Percentiles rank a stretch among this genome's conserved stretches.
Evolutionary conservation across 1,140 invertebrate species (phyloP).

Genomic region (Tetragnatha versicolor): DNA sequence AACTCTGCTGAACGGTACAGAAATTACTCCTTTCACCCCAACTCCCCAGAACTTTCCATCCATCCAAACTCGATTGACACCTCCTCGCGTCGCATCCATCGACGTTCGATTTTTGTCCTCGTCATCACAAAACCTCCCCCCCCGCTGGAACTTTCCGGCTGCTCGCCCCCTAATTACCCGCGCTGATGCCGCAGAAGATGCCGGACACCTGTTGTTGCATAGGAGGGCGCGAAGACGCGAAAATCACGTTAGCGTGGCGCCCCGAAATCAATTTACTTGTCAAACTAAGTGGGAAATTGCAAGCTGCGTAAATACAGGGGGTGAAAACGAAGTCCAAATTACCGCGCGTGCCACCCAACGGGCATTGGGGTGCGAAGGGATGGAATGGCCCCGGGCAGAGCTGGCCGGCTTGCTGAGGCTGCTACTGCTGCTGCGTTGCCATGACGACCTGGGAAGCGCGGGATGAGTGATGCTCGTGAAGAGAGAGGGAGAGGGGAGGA

Average conservation of each 20-base stretch:
- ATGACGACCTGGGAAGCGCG: slow-evolving; percentile 31
- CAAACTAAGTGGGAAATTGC: slow-evolving; percentile 61
- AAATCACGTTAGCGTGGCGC: slow-evolving; percentile 45
- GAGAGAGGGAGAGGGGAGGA: not conserved
- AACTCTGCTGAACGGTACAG: too few relatives aligned
- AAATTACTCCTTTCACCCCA: too few relatives aligned
- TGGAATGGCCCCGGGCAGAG: slow-evolving; percentile 6
- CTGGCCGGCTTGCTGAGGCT: slow-evolving; percentile 48
- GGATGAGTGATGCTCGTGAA: slow-evolving; percentile 31
- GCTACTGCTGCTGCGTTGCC: slow-evolving; percentile 45
- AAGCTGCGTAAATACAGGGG: slow-evolving; percentile 54
- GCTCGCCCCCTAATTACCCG: not conserved
- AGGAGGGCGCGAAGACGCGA: not conserved
- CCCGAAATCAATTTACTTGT: slow-evolving; percentile 61
- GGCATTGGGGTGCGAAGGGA: slow-evolving; percentile 39
- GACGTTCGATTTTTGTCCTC: too few relatives aligned
- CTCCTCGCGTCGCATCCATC: too few relatives aligned
- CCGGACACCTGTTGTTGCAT: slow-evolving; percentile 33
- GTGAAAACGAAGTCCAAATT: slow-evolving; percentile 37
- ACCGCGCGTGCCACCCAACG: slow-evolving; percentile 8
- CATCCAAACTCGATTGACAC: too few relatives aligned
- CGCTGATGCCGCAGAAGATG: slow-evolving; percentile 41
- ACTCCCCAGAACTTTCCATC: too few relatives aligned
- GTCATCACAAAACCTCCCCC: too few relatives aligned
- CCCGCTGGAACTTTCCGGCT: not conserved